Evolutionary conservation across 2,113 vertebrate species (phyloP).

Genomic region (Stomatorhinus ivindoensis): DNA sequence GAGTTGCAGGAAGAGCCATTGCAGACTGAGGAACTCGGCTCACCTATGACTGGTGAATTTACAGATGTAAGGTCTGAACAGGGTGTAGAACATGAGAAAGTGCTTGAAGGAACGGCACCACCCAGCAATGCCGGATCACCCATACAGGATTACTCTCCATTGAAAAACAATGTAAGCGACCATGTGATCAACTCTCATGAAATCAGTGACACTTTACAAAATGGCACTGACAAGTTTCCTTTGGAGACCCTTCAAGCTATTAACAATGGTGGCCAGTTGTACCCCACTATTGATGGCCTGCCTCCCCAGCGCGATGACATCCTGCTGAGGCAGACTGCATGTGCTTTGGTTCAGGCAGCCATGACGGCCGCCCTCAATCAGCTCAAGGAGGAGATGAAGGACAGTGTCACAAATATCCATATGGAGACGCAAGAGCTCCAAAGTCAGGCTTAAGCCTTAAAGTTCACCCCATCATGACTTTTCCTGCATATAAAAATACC

Average conservation of each 20-base stretch:
- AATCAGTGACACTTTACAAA: not conserved
- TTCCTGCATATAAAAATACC: not conserved
- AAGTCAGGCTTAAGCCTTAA: not conserved
- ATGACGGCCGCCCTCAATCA: conserved; percentile 27
- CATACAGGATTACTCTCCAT: not conserved
- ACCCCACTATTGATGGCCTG: not conserved
- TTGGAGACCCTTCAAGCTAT: not conserved
- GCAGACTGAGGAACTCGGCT: not conserved
- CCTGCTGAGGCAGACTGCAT: conserved; percentile 23
- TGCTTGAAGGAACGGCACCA: not conserved
- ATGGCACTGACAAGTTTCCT: not conserved
- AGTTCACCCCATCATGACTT: not conserved
- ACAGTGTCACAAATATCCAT: not conserved
- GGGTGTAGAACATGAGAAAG: not conserved
- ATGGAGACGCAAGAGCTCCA: not conserved
- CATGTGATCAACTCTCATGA: not conserved
- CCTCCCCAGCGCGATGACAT: conserved; percentile 4
- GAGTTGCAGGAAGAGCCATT: not conserved
- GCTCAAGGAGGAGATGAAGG: conserved; percentile 18
- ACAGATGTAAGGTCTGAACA: not conserved
- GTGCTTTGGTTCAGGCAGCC: conserved; percentile 27
- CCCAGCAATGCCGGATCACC: not conserved
- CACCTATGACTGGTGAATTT: not conserved
- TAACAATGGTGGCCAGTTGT: not conserved
- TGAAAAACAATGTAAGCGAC: not conserved